Conservation (phyloP, 2,797 vertebrate genomes). For the Craterocephalus amniculus region DNA sequence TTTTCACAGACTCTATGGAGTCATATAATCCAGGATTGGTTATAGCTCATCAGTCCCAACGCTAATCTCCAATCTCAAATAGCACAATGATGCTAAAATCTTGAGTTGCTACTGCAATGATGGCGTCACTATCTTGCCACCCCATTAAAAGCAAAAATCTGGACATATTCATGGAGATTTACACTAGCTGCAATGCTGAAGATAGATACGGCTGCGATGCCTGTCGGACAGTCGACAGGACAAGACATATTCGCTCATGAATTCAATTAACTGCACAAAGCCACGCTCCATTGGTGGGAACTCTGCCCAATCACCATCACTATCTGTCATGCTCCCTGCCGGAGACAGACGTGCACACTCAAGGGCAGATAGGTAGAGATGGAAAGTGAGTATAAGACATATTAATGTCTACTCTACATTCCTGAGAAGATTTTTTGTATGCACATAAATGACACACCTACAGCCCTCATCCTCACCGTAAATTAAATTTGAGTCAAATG, state of each 20-base stretch:
- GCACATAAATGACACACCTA: not conserved
- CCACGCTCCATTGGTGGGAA: constrained; percentile 76
- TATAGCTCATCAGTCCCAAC: constrained; percentile 24
- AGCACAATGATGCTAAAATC: constrained; percentile 20
- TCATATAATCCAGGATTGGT: constrained; percentile 18
- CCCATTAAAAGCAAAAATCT: constrained; percentile 32
- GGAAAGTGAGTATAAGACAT: constrained; percentile 19
- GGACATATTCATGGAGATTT: constrained; percentile 63
- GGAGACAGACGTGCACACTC: constrained; percentile 23
- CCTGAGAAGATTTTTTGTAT: not conserved
- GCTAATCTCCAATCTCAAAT: constrained; percentile 24
- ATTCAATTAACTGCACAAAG: constrained; percentile 82
- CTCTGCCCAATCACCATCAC: constrained; percentile 70
- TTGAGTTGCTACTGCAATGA: constrained; percentile 9
- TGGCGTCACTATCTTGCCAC: constrained; percentile 20
- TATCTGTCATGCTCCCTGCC: constrained; percentile 72
- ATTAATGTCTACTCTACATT: constrained; percentile 16
- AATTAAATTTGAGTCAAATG: no score
- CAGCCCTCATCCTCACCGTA: no score
- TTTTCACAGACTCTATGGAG: constrained; percentile 14
- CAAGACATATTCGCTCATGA: constrained; percentile 77
- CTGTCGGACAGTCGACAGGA: constrained; percentile 71
- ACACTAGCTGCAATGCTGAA: constrained; percentile 52
- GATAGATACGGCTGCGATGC: constrained; percentile 69
- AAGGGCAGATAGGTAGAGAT: constrained; percentile 12